Conservation (phyloP, 1,140 invertebrate species). For the Callitettix versicolor region DNA sequence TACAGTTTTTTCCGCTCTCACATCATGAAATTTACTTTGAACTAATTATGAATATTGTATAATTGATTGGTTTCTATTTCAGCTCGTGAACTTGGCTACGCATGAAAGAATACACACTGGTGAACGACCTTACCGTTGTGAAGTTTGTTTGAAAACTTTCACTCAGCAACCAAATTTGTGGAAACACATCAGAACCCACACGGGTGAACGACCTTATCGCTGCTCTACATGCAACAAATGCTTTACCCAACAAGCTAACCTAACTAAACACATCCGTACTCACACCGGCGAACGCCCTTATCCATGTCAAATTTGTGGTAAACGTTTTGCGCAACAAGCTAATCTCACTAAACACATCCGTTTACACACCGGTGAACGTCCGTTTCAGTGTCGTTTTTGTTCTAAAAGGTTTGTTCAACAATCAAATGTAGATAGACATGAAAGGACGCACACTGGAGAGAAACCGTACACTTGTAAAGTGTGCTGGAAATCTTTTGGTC, state of each 20-base stretch:
- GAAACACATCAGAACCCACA: constrained; percentile 32
- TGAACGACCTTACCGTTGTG: constrained; percentile 30
- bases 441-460: constrained; percentile 54
- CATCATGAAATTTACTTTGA: too few relatives aligned
- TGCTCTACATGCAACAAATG: constrained; percentile 22
- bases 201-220: constrained; percentile 38
- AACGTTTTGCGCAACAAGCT: constrained; percentile 44
- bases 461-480: constrained; percentile 52
- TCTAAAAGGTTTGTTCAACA: constrained; percentile 51
- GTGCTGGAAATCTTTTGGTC: constrained; percentile 33
- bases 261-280: constrained; percentile 56
- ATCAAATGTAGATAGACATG: constrained; percentile 50
- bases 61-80: constrained; percentile 2
- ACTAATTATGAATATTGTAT: too few relatives aligned
- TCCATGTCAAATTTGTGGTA: constrained; percentile 45
- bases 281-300: constrained; percentile 57
- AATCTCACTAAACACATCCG: constrained; percentile 38
- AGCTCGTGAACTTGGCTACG: constrained; percentile 15
- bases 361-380: constrained; percentile 52
- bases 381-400: constrained; percentile 48
- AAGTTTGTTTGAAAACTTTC: constrained; percentile 33
- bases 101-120: constrained; percentile 37
- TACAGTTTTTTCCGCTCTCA: too few relatives aligned
- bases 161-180: constrained; percentile 28
- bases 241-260: constrained; percentile 51